Conservation (phyloP, 2,113 vertebrate genomes). For the Genyomyrus donnyi region DNA sequence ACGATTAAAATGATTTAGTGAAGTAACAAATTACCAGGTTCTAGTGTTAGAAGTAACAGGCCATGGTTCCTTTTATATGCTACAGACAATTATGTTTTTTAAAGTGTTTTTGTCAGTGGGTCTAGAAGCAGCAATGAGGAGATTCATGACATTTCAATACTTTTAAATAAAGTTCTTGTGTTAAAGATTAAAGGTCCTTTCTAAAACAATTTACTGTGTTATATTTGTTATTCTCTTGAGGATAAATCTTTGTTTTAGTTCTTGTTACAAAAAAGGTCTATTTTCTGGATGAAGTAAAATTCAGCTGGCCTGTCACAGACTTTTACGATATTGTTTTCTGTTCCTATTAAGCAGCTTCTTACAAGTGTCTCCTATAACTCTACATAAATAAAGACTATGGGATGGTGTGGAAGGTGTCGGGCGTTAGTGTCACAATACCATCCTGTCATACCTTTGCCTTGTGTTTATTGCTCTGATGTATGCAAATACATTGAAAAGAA, state of each 20-base stretch:
- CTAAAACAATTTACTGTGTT: constrained; percentile 20
- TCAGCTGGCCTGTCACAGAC: background rate
- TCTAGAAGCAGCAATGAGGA: constrained; percentile 9
- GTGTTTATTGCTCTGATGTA: background rate
- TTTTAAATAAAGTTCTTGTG: constrained; percentile 29
- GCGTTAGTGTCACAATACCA: background rate
- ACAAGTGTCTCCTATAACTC: background rate
- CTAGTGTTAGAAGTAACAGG: constrained; percentile 8
- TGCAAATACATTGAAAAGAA: background rate
- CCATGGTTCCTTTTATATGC: background rate
- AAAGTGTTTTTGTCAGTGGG: constrained; percentile 24
- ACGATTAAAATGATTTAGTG: background rate
- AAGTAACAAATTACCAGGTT: background rate
- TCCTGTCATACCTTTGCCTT: background rate
- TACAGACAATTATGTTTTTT: constrained; percentile 15
- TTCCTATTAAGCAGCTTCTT: background rate
- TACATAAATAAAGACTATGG: background rate
- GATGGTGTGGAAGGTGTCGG: background rate
- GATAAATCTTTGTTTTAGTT: background rate
- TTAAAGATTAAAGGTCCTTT: constrained; percentile 20
- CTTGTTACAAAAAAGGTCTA: background rate
- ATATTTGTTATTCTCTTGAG: constrained; percentile 21
- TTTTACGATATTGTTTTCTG: background rate
- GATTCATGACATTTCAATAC: constrained; percentile 22
- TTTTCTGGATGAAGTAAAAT: background rate